These are phyloP conservation scores for Plotosus lineatus DNA, from an alignment of 2,113 vertebrate species.

Conservation along the genomic window DNA sequence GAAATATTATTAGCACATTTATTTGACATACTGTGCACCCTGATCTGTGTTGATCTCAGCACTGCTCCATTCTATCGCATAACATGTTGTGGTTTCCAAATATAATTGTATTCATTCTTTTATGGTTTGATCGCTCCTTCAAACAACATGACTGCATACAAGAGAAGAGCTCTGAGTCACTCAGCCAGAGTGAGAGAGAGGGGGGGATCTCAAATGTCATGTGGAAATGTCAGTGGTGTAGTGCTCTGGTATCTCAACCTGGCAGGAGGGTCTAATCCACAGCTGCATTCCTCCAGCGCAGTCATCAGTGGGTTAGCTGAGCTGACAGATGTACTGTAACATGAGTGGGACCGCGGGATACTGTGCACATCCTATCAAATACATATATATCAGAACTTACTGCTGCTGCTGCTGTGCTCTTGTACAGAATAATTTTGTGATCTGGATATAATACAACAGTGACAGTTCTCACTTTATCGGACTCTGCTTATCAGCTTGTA, in stretches of 20 bases:
- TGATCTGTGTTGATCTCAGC: background rate
- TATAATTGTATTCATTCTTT: constrained; percentile 20
- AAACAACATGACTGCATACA: background rate
- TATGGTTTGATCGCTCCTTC: constrained; percentile 25
- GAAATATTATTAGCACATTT: background rate
- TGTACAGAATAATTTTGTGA: background rate
- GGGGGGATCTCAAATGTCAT: constrained; percentile 53
- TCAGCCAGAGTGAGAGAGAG: constrained; percentile 7
- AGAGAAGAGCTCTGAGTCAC: background rate
- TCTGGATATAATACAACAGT: background rate
- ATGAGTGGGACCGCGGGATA: constrained; percentile 7
- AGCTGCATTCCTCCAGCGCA: constrained; percentile 51
- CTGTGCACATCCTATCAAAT: constrained; percentile 11
- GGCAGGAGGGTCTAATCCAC: constrained; percentile 48
- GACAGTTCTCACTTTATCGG: background rate
- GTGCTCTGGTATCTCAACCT: constrained; percentile 50
- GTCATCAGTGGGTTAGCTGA: constrained; percentile 27
- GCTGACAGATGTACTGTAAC: constrained; percentile 44
- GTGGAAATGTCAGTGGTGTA: constrained; percentile 54
- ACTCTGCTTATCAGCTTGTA: background rate
- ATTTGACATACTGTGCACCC: background rate
- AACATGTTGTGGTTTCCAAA: background rate
- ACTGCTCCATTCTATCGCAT: background rate
- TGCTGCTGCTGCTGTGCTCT: background rate
- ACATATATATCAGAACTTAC: background rate